A percentile compares a stretch with the other conserved stretches of the same genome.
phyloP scores from a whole-genome alignment of 2,888 invertebrate species.

The Magallana nippona region DNA sequence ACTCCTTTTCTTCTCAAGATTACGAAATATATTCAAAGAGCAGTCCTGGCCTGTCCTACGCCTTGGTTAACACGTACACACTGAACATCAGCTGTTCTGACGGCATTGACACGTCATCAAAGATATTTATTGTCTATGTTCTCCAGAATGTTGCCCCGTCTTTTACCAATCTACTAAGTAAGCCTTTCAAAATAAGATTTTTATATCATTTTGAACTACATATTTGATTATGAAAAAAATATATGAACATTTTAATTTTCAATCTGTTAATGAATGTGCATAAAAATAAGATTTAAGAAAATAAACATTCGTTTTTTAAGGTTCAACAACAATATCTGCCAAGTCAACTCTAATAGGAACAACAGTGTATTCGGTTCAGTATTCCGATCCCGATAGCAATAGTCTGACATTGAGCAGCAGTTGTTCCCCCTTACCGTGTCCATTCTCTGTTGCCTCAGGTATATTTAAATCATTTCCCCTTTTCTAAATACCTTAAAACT shows the following conservation, averaged over 20 bases:
- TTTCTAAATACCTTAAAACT: neutral
- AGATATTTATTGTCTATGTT: neutral
- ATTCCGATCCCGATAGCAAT: neutral
- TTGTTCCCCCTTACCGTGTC: slow-evolving; percentile 29
- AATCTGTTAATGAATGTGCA: too few relatives aligned
- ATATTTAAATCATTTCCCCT: neutral
- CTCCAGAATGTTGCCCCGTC: neutral
- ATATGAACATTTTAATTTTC: too few relatives aligned
- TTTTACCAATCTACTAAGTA: slow-evolving; percentile 26
- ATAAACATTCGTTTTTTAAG: neutral
- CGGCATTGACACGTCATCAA: neutral
- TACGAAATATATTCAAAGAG: neutral
- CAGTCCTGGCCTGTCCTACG: slow-evolving; percentile 2
- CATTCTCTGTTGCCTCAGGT: neutral
- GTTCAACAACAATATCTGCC: neutral
- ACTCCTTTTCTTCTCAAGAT: neutral
- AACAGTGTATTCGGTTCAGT: neutral
- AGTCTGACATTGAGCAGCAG: neutral
- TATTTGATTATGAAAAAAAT: too few relatives aligned
- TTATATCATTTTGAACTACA: neutral
- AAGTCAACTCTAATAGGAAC: neutral
- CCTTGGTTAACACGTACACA: neutral
- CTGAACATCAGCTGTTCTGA: slow-evolving; percentile 31
- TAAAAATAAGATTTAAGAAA: too few relatives aligned
- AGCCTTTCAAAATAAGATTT: neutral